phyloP scores from a whole-genome alignment of 2,888 invertebrate species.

The Scaptomyza caliginosa region DNA sequence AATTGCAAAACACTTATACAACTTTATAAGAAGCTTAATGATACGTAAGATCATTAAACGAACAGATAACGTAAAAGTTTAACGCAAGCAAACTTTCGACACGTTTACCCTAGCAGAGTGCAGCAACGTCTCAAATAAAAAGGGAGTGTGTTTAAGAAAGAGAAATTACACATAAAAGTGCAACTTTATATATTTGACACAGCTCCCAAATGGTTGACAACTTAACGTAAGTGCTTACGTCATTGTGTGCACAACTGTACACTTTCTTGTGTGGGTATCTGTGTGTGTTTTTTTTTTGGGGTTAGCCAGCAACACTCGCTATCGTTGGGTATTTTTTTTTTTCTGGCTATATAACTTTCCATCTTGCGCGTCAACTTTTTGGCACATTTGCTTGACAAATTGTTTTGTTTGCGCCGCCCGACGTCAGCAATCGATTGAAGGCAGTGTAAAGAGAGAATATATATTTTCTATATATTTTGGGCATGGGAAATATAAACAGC shows the following conservation, averaged over 20 bases:
- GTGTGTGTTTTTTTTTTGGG: not conserved
- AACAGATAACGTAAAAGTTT: conserved; percentile 11
- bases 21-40: not conserved
- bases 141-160: conserved; percentile 6
- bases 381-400: conserved; percentile 77
- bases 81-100: not conserved
- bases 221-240: conserved; percentile 70
- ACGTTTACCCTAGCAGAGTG: not conserved
- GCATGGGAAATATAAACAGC: conserved; percentile 31
- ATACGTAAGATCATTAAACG: not conserved
- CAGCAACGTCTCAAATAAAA: not conserved
- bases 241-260: conserved; percentile 65
- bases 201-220: conserved; percentile 46
- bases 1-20: not conserved
- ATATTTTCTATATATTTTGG: conserved; percentile 18
- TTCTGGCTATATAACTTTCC: conserved; percentile 60
- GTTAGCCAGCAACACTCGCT: conserved; percentile 22
- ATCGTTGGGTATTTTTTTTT: not conserved
- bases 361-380: conserved; percentile 70
- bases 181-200: conserved; percentile 42
- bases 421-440: conserved; percentile 50
- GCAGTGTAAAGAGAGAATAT: not conserved
- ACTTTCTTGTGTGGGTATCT: not conserved
- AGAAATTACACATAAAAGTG: conserved; percentile 45
- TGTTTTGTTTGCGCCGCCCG: conserved; percentile 67